These are phyloP conservation scores for Aphodius sticticus DNA, from an alignment of 2,888 invertebrate species.

Conservation along the genomic window DNA sequence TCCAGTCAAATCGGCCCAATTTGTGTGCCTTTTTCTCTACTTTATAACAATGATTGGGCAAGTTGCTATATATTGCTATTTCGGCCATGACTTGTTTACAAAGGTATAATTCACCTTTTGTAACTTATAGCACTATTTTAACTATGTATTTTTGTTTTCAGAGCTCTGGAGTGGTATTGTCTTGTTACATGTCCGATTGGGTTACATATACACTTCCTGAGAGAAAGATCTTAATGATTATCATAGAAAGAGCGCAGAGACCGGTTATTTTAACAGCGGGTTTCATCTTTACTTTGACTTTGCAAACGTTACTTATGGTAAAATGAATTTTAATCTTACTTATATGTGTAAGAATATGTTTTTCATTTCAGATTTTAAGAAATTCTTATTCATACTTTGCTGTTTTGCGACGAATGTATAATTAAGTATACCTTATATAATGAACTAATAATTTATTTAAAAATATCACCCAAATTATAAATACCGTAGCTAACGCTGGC, in stretches of 20 bases:
- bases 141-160: constrained; percentile 32
- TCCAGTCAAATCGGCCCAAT: constrained; percentile 14
- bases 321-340: constrained; percentile 1
- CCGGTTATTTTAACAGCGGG: constrained; percentile 40
- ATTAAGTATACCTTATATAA: not conserved
- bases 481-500: no score
- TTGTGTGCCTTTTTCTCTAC: constrained; percentile 39
- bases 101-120: constrained; percentile 37
- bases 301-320: constrained; percentile 40
- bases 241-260: constrained; percentile 43
- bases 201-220: constrained; percentile 32
- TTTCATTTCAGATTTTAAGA: not conserved
- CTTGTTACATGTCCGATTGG: constrained; percentile 44
- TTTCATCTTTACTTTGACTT: constrained; percentile 40
- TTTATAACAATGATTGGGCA: constrained; percentile 36
- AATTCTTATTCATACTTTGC: not conserved
- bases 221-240: constrained; percentile 38
- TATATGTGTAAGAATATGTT: not conserved
- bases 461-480: no score
- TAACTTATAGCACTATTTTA: no score
- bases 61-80: constrained; percentile 46
- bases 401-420: not conserved
- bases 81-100: constrained; percentile 45
- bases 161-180: constrained; percentile 37
- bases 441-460: not conserved